Conservation (phyloP, 2,113 vertebrate genomes). For the Pachypanchax playfairii region DNA sequence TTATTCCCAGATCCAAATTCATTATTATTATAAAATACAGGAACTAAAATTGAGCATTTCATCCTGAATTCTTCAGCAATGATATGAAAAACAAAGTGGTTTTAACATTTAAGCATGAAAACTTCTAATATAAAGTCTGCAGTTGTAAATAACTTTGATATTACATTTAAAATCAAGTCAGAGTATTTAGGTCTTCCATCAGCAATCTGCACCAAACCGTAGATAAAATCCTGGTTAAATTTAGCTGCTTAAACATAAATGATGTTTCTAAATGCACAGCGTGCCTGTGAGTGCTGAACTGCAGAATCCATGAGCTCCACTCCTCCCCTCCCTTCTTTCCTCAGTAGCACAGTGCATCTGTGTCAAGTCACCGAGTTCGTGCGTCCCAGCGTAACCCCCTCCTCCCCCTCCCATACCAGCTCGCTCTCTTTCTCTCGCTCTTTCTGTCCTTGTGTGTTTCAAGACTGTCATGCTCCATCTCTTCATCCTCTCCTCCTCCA, state of each 20-base stretch:
- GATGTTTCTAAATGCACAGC: neutral
- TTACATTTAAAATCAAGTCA: neutral
- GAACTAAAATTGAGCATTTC: too few species aligned
- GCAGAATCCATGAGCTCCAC: slow-evolving; percentile 57
- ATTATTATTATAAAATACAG: too few species aligned
- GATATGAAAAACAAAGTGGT: too few species aligned
- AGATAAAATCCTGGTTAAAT: neutral
- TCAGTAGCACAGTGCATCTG: slow-evolving; percentile 75
- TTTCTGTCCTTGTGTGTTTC: slow-evolving; percentile 42
- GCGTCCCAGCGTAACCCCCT: slow-evolving; percentile 74
- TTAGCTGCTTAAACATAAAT: neutral
- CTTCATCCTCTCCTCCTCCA: slow-evolving; percentile 49
- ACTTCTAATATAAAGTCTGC: neutral
- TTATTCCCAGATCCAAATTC: too few species aligned
- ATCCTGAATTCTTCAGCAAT: too few species aligned
- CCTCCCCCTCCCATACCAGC: slow-evolving; percentile 23
- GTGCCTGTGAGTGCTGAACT: slow-evolving; percentile 21
- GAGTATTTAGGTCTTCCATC: neutral
- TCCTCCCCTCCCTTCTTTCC: slow-evolving; percentile 44
- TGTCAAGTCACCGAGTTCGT: slow-evolving; percentile 80
- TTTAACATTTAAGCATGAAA: too few species aligned
- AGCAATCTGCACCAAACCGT: neutral
- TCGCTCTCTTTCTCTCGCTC: slow-evolving; percentile 13
- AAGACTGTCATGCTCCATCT: slow-evolving; percentile 47
- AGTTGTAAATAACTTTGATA: neutral